phyloP scores from a whole-genome alignment of 2,113 vertebrate species.

The Phylloscopus trochiloides region DNA sequence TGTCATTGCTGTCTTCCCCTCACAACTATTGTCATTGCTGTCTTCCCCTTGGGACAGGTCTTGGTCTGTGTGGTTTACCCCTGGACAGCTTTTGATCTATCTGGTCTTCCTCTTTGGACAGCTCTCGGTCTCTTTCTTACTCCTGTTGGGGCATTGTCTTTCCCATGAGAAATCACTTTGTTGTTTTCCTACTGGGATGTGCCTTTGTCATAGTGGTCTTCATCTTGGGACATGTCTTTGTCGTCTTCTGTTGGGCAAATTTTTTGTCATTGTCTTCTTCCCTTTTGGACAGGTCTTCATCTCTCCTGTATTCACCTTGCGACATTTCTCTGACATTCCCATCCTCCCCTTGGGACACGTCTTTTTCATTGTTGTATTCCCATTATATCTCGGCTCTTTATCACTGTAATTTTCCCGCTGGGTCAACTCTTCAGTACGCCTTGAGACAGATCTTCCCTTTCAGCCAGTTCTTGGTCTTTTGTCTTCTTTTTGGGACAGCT shows the following conservation, averaged over 20 bases:
- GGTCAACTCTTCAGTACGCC: neutral
- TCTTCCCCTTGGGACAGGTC: neutral
- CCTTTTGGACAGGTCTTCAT: neutral
- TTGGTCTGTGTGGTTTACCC: neutral
- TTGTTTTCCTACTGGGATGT: neutral
- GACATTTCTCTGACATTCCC: neutral
- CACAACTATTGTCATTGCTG: neutral
- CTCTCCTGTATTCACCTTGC: neutral
- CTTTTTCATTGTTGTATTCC: neutral
- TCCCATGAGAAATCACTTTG: neutral
- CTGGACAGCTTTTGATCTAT: neutral
- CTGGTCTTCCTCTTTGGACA: neutral
- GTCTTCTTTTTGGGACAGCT: neutral
- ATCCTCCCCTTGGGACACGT: neutral
- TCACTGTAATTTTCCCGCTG: neutral
- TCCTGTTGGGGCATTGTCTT: neutral
- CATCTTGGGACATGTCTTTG: neutral
- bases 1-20: neutral
- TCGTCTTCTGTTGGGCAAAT: neutral
- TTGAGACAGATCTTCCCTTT: neutral
- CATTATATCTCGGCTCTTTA: neutral
- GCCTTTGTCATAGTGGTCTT: neutral
- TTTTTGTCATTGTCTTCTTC: neutral
- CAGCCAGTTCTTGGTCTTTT: neutral
- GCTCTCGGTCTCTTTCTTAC: neutral